Evolutionary conservation across 2,113 vertebrate genomes (phyloP).

Genomic region (Taurulus bubalis): DNA sequence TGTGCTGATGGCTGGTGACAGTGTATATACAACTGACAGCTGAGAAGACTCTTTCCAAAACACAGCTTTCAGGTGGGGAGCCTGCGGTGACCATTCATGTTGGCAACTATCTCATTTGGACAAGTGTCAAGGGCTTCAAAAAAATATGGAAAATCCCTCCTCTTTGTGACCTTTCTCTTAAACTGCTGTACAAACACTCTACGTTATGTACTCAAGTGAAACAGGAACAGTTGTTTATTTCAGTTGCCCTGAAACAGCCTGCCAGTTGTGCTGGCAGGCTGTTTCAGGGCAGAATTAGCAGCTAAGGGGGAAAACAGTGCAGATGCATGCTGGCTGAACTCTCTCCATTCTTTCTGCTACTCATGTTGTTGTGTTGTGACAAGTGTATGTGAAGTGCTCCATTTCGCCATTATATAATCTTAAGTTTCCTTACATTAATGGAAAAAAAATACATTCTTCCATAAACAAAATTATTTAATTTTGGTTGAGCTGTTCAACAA

Average conservation of each 20-base stretch:
- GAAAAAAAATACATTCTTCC: neutral
- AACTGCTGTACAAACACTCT: constrained; percentile 42
- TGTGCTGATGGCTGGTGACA: neutral
- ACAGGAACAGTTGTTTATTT: too few species aligned
- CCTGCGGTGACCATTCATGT: constrained; percentile 47
- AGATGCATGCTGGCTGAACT: neutral
- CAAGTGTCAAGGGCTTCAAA: constrained; percentile 31
- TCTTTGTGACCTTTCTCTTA: constrained; percentile 51
- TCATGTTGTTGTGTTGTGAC: neutral
- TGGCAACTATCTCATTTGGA: constrained; percentile 25
- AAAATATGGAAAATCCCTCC: constrained; percentile 48
- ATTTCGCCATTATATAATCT: neutral
- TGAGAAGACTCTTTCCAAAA: constrained; percentile 20
- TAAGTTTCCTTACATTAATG: neutral
- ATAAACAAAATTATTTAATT: neutral
- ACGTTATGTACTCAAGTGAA: constrained; percentile 23
- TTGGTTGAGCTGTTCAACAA: neutral
- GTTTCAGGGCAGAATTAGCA: constrained; percentile 27
- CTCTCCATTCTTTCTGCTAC: neutral
- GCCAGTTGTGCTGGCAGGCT: neutral
- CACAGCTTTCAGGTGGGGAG: constrained; percentile 15
- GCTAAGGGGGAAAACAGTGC: constrained; percentile 4
- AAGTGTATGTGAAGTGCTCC: neutral
- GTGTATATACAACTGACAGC: constrained; percentile 26
- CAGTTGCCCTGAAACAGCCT: too few species aligned